phyloP scores from a whole-genome alignment of 92 coral and sea anemone species.

The Metridium senile region DNA sequence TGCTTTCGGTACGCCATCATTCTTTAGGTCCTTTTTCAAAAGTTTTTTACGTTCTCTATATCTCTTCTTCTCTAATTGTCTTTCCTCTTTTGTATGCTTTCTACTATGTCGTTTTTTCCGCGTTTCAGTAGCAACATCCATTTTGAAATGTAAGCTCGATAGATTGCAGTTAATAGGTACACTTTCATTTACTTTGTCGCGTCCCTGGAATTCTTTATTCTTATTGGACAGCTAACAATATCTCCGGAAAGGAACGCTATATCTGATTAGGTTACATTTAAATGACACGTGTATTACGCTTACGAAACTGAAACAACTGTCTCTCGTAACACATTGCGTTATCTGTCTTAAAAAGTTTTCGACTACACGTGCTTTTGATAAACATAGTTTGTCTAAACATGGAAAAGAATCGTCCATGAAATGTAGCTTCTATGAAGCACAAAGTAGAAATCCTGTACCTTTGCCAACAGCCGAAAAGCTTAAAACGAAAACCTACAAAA shows the following conservation, averaged over 20 bases:
- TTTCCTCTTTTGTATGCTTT: slow-evolving; percentile 15
- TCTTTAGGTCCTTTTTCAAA: not conserved
- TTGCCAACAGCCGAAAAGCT: not conserved
- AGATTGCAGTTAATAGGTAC: not conserved
- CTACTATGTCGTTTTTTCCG: not conserved
- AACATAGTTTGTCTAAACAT: not conserved
- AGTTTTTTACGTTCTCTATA: slow-evolving; percentile 6
- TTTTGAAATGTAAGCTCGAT: not conserved
- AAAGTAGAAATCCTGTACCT: not conserved
- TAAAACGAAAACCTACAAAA: not conserved
- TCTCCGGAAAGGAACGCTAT: not conserved
- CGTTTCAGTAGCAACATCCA: not conserved
- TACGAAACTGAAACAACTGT: not conserved
- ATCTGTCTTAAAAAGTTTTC: slow-evolving; percentile 3
- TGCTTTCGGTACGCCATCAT: not conserved
- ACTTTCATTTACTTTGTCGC: not conserved
- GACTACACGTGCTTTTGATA: not conserved
- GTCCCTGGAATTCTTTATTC: not conserved
- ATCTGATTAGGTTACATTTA: not conserved
- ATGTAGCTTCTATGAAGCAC: slow-evolving; percentile 1
- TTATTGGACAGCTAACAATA: not conserved
- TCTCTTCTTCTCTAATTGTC: slow-evolving; percentile 5
- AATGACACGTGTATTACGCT: not conserved
- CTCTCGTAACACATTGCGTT: not conserved
- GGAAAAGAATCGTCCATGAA: not conserved